These are phyloP conservation scores for Spinibarbus caldwelli DNA, from an alignment of 2,797 vertebrate genomes.

Conservation along the genomic window DNA sequence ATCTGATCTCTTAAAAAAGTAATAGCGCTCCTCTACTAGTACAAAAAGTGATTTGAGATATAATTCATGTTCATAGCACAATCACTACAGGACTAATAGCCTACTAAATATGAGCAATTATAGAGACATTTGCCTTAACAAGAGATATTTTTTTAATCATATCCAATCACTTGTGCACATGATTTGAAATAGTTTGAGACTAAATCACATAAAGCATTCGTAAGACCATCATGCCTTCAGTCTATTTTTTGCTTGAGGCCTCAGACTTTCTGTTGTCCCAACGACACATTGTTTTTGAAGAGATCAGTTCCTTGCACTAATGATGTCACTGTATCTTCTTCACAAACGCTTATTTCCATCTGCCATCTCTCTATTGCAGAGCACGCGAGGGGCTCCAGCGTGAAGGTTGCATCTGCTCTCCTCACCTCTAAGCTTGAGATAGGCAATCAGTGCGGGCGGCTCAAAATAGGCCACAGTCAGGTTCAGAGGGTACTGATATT, in stretches of 20 bases:
- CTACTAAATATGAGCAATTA: not conserved
- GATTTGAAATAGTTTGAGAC: not conserved
- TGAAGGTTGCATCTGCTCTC: conserved; percentile 59
- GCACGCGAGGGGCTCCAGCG: conserved; percentile 23
- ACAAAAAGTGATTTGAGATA: not conserved
- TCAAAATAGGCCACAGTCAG: conserved; percentile 62
- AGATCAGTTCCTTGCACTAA: not conserved
- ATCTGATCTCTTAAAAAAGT: not conserved
- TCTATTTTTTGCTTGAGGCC: not conserved
- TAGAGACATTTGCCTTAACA: not conserved
- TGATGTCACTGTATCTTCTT: conserved; percentile 34
- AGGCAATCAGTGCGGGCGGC: conserved; percentile 54
- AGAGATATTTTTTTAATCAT: not conserved
- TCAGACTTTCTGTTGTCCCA: conserved; percentile 14
- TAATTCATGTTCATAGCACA: not conserved
- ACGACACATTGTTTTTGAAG: not conserved
- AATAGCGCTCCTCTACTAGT: not conserved
- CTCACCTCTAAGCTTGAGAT: conserved; percentile 45
- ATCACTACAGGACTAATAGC: not conserved
- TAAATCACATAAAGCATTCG: not conserved
- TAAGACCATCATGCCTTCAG: not conserved
- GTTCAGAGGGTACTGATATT: conserved; percentile 60
- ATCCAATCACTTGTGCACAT: not conserved
- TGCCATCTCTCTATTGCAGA: conserved; percentile 43
- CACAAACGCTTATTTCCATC: conserved; percentile 29